Evolutionary conservation across 2,113 vertebrate genomes (phyloP).

Genomic region (Syngnathoides biaculeatus): DNA sequence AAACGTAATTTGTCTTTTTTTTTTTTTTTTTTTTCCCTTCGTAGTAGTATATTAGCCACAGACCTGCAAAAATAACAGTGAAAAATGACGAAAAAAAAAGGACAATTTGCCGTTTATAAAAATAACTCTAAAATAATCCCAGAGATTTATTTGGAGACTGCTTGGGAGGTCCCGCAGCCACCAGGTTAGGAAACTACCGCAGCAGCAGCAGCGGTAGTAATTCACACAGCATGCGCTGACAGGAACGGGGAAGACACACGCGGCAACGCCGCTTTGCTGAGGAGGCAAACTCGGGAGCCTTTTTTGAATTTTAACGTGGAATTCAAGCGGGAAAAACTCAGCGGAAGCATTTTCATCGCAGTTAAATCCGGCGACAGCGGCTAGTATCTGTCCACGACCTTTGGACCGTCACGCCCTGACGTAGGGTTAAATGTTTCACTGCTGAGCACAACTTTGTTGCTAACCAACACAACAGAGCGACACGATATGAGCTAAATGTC

Average conservation of each 20-base stretch:
- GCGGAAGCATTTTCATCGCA: constrained; percentile 15
- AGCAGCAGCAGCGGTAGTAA: background rate
- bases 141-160: constrained; percentile 1
- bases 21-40: background rate
- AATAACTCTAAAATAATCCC: constrained; percentile 4
- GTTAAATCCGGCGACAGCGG: constrained; percentile 36
- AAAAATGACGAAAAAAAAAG: background rate
- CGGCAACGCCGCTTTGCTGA: constrained; percentile 1
- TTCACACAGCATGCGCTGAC: background rate
- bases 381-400: constrained; percentile 31
- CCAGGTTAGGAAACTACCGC: background rate
- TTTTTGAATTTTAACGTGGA: background rate
- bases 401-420: constrained; percentile 11
- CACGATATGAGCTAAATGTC: no score
- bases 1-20: background rate
- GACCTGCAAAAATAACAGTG: constrained; percentile 3
- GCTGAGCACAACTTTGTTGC: background rate
- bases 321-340: background rate
- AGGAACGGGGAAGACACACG: background rate
- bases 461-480: no score
- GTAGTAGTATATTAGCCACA: constrained; percentile 4
- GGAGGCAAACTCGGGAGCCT: background rate
- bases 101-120: constrained; percentile 5
- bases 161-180: constrained; percentile 12
- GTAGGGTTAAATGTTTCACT: background rate